A percentile compares a stretch with the other conserved stretches of the same genome.
phyloP scores from a whole-genome alignment of 2,113 vertebrate species.

The Geothlypis trichas region DNA sequence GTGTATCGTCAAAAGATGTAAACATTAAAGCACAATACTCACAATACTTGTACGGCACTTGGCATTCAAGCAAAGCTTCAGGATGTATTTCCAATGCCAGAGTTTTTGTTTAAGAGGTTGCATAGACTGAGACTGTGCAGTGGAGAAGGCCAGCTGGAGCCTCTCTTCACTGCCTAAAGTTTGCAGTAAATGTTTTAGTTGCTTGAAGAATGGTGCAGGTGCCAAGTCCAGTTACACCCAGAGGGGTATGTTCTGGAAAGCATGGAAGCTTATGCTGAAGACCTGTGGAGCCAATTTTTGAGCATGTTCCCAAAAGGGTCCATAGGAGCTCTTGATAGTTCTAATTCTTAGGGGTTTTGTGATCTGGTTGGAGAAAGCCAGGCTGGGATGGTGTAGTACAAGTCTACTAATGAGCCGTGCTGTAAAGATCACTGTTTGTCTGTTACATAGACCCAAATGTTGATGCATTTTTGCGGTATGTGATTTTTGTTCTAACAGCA shows the following conservation, averaged over 20 bases:
- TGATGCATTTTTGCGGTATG: neutral
- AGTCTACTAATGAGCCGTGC: neutral
- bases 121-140: neutral
- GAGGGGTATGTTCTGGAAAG: neutral
- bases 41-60: neutral
- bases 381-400: neutral
- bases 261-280: neutral
- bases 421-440: neutral
- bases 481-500: slow-evolving; percentile 23
- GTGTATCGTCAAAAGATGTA: slow-evolving; percentile 2
- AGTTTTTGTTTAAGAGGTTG: neutral
- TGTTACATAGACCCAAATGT: neutral
- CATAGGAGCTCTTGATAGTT: neutral
- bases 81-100: neutral
- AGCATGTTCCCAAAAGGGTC: neutral
- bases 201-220: neutral
- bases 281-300: neutral
- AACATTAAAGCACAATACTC: neutral
- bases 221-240: neutral
- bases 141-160: neutral
- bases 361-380: neutral
- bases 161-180: neutral
- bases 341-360: neutral
- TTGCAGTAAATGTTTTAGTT: neutral
- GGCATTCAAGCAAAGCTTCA: neutral